Percentiles rank a stretch among this genome's conserved stretches.
Evolutionary conservation across 2,797 vertebrate species (phyloP).

Genomic region (Ataeniobius toweri): DNA sequence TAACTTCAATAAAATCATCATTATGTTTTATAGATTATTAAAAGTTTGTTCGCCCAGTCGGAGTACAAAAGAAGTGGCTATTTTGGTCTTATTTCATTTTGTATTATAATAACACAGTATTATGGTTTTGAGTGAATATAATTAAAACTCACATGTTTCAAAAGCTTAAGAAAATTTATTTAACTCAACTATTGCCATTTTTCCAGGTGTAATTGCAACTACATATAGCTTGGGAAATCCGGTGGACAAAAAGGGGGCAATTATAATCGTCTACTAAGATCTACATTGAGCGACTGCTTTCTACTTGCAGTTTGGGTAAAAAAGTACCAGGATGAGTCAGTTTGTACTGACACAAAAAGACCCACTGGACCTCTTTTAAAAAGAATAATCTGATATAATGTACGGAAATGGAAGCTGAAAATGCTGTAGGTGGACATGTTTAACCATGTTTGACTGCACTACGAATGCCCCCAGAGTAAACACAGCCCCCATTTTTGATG

Average conservation of each 20-base stretch:
- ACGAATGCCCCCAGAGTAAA: slow-evolving; percentile 80
- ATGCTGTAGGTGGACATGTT: slow-evolving; percentile 33
- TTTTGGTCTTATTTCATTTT: slow-evolving; percentile 29
- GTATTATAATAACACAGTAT: slow-evolving; percentile 15
- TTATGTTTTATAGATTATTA: slow-evolving; percentile 35
- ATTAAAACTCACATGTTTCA: slow-evolving; percentile 16
- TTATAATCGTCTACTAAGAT: slow-evolving; percentile 35
- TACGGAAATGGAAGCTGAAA: slow-evolving; percentile 36
- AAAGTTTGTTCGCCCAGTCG: slow-evolving; percentile 35
- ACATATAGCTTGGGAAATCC: slow-evolving; percentile 41
- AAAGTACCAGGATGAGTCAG: slow-evolving; percentile 34
- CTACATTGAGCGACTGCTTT: slow-evolving; percentile 54
- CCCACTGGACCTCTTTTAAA: slow-evolving; percentile 29
- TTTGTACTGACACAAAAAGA: slow-evolving; percentile 31
- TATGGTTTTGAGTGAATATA: slow-evolving; percentile 17
- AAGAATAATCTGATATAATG: slow-evolving; percentile 30
- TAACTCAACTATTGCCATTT: slow-evolving; percentile 42
- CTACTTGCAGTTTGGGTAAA: slow-evolving; percentile 29
- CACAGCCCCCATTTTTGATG: slow-evolving; percentile 38
- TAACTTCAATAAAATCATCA: slow-evolving; percentile 11
- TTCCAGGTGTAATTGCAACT: slow-evolving; percentile 45
- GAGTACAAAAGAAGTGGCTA: slow-evolving; percentile 28
- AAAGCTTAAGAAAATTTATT: slow-evolving; percentile 38
- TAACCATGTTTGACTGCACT: slow-evolving; percentile 38
- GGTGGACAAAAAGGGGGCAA: slow-evolving; percentile 27